Conservation (phyloP, 2,113 vertebrate genomes). For the Tragelaphus scriptus region DNA sequence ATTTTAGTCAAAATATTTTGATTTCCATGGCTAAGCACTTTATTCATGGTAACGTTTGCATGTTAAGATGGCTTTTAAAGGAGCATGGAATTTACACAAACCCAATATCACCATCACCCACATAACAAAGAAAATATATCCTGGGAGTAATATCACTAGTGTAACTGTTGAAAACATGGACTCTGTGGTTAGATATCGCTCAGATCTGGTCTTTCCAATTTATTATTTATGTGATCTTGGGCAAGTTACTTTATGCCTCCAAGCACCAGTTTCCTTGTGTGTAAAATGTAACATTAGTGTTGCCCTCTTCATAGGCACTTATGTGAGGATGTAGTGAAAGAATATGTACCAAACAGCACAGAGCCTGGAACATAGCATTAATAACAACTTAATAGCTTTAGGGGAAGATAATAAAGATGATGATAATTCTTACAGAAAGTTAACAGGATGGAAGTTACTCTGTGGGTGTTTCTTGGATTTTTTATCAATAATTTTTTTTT, state of each 20-base stretch:
- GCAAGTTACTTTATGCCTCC: neutral
- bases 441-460: neutral
- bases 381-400: neutral
- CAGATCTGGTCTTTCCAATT: neutral
- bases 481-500: neutral
- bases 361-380: neutral
- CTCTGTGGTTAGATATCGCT: neutral
- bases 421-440: neutral
- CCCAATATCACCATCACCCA: neutral
- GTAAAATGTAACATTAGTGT: neutral
- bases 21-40: constrained; percentile 27
- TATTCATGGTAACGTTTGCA: neutral
- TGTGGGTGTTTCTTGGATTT: neutral
- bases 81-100: neutral
- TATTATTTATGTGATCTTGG: neutral
- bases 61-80: constrained; percentile 29
- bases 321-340: neutral
- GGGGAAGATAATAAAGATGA: neutral
- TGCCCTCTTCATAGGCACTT: neutral
- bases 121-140: neutral
- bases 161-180: neutral
- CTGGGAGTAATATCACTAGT: neutral
- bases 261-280: neutral
- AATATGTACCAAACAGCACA: neutral
- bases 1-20: constrained; percentile 33